These are phyloP conservation scores for Augochlora pura DNA, from an alignment of 1,140 invertebrate genomes.

Conservation along the genomic window DNA sequence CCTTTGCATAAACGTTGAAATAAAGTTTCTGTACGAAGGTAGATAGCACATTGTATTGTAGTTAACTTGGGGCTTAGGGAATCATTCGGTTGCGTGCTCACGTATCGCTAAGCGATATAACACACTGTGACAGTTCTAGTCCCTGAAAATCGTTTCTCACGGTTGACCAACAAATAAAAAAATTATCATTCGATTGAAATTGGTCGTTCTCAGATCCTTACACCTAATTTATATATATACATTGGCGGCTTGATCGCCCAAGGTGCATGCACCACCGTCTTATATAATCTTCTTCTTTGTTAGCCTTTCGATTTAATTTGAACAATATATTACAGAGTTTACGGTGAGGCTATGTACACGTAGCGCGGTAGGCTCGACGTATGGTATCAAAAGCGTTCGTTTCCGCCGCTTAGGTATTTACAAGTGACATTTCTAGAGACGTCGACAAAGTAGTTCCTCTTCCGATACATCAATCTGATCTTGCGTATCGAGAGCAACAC, in stretches of 20 bases:
- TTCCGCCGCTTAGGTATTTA: conserved; percentile 26
- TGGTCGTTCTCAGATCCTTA: conserved; percentile 27
- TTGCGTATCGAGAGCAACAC: background rate
- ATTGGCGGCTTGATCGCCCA: background rate
- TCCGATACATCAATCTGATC: background rate
- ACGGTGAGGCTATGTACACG: conserved; percentile 29
- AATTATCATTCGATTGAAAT: conserved; percentile 6
- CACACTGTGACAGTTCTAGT: background rate
- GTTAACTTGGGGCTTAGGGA: no score
- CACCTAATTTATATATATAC: conserved; percentile 35
- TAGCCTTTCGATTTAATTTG: conserved; percentile 30
- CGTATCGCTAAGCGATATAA: background rate
- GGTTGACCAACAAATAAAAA: conserved; percentile 22
- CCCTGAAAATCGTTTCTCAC: background rate
- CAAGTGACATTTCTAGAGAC: background rate
- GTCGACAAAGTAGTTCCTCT: background rate
- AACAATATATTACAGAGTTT: conserved; percentile 57
- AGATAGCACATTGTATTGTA: background rate
- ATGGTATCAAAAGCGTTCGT: background rate
- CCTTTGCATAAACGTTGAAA: conserved; percentile 16
- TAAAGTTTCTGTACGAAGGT: background rate
- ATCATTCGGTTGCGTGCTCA: no score
- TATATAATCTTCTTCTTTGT: conserved; percentile 10
- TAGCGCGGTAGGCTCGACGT: background rate
- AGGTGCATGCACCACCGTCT: conserved; percentile 9